Evolutionary conservation across 2,888 invertebrate genomes (phyloP), one percentile per base, ranked within the genome.

Genomic region (Geophilus truncorum): DNA sequence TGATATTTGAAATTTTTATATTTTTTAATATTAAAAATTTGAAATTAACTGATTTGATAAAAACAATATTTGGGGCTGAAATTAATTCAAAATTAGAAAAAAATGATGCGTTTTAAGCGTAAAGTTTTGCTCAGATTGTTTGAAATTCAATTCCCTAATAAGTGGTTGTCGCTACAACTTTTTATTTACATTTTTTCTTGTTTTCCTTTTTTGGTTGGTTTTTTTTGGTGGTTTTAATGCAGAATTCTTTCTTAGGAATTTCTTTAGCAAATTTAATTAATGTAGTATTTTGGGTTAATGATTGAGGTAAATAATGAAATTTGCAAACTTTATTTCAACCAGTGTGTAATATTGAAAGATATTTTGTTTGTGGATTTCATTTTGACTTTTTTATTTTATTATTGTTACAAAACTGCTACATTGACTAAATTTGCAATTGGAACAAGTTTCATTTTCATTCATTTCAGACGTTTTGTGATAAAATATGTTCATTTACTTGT

Each of bases 221-320:
- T 40, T 40, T n/a, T 36, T 36, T 9, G 2, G 12, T 9, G n/a
- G n/a, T 51, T 70, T 4, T 70, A 70, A 70, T 23, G 28, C 28
- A 28, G 70, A 70, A 70, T 70, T 70, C 70, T 70, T 70, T n/a
- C 70, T 70, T 70, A 70, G 70, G 28, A 28, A 70, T 70, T 70
- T 70, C 70, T 70, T 70, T 70, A 25, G 70, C 70, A 70, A 70
- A 28, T 28, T 70, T 70, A 70, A 70, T 70, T 70, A 70, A 25
- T 15, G 70, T 70, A 70, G 70, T 25, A 10, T 28, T 70, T 70
- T 62, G 23, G 21, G n/a, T 23, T 4, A 28, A 25, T 70, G 6
- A 28, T 70, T 25, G 28, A 28, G 70, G 70, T 23, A 25, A 70
- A 28, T 25, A 25, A 28, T 70, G 25, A 15, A 70, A 70, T 51